Evolutionary conservation across 2,113 vertebrate genomes (phyloP).

Genomic region (Ceyx cyanopectus): DNA sequence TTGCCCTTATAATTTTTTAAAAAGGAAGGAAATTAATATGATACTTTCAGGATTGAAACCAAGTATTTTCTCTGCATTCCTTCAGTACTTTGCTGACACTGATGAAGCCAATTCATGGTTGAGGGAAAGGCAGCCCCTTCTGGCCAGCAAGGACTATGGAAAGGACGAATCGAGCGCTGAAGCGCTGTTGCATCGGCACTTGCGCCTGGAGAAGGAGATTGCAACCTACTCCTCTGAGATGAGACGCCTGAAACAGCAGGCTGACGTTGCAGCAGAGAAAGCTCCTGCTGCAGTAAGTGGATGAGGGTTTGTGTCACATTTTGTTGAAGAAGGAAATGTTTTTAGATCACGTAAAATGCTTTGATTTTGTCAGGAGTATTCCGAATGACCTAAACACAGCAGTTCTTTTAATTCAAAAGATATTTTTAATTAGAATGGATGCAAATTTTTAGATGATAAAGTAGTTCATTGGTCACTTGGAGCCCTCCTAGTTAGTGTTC

Average conservation of each 20-base stretch:
- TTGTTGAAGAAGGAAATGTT: neutral
- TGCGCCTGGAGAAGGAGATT: conserved; percentile 81
- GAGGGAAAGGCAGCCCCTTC: conserved; percentile 76
- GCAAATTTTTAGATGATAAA: neutral
- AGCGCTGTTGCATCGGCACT: conserved; percentile 81
- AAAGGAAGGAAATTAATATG: neutral
- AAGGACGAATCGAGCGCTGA: conserved; percentile 79
- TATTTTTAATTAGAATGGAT: neutral
- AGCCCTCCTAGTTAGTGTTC: neutral
- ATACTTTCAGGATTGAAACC: neutral
- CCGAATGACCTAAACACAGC: neutral
- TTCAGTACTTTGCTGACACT: conserved; percentile 86
- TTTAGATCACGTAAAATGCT: neutral
- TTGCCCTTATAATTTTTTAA: neutral
- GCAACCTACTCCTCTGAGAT: conserved; percentile 80
- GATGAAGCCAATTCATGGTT: conserved; percentile 85
- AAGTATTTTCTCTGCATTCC: neutral
- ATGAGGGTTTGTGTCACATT: neutral
- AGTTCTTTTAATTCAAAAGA: neutral
- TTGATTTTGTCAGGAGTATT: neutral
- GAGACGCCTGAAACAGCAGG: conserved; percentile 80
- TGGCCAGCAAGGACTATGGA: conserved; percentile 79
- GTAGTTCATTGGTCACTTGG: accelerated
- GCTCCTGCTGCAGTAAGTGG: conserved; percentile 76
- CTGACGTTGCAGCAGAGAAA: conserved; percentile 71